Evolutionary conservation across 2,113 vertebrate species (phyloP).

Genomic region (Corythoichthys haematopterus): DNA sequence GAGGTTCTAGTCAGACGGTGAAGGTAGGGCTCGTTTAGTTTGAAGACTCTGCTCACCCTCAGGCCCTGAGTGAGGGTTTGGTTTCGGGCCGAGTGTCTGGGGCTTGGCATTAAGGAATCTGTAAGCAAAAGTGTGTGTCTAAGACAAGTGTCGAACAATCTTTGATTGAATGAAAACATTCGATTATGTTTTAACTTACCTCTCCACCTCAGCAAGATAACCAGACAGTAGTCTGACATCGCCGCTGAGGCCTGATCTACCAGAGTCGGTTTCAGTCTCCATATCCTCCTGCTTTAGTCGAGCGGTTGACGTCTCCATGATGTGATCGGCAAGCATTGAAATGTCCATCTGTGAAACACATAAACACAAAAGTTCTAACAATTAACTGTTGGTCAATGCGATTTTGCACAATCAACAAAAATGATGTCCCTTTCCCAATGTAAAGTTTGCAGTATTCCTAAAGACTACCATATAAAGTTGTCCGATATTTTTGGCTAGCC

Average conservation of each 20-base stretch:
- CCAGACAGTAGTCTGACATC: slow-evolving; percentile 93
- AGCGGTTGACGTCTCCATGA: slow-evolving; percentile 87
- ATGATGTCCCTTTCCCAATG: too few species aligned
- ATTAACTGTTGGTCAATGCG: neutral
- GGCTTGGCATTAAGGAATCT: slow-evolving; percentile 85
- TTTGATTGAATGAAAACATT: neutral
- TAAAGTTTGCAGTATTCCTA: too few species aligned
- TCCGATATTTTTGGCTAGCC: too few species aligned
- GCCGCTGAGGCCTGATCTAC: slow-evolving; percentile 75
- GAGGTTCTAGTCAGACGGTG: slow-evolving; percentile 85
- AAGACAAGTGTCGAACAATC: neutral
- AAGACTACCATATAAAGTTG: too few species aligned
- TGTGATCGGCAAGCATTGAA: slow-evolving; percentile 93
- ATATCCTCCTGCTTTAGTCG: slow-evolving; percentile 88
- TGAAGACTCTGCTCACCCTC: slow-evolving; percentile 77
- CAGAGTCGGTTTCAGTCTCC: slow-evolving; percentile 72
- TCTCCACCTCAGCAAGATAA: slow-evolving; percentile 90
- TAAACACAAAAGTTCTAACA: neutral
- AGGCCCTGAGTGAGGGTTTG: slow-evolving; percentile 59
- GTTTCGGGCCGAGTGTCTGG: slow-evolving; percentile 75
- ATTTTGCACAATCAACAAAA: too few species aligned
- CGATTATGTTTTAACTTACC: slow-evolving; percentile 41
- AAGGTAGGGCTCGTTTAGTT: slow-evolving; percentile 82
- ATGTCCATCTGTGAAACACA: slow-evolving; percentile 81
- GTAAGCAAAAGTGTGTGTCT: slow-evolving; percentile 24